Evolutionary conservation across 2,113 vertebrate genomes (phyloP).

Genomic region (Choloepus hoffmanni): DNA sequence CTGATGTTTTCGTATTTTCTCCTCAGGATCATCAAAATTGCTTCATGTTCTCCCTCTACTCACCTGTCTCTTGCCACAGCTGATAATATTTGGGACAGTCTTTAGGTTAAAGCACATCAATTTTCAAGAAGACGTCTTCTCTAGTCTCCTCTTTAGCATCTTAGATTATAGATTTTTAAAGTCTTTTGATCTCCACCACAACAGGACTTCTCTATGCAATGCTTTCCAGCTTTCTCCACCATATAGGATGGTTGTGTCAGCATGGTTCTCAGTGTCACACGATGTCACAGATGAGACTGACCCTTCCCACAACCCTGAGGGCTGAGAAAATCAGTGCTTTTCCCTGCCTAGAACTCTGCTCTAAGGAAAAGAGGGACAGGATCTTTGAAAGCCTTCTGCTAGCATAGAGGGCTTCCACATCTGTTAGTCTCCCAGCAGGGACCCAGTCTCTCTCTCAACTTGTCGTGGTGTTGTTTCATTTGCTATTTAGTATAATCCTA

Average conservation of each 20-base stretch:
- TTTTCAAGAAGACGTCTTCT: background rate
- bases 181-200: background rate
- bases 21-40: background rate
- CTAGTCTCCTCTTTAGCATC: background rate
- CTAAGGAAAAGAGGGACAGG: background rate
- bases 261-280: background rate
- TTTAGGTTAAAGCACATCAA: background rate
- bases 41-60: background rate
- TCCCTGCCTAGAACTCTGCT: background rate
- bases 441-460: background rate
- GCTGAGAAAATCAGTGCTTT: background rate
- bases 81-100: background rate
- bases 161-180: background rate
- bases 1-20: conserved; percentile 64
- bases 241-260: too few species aligned
- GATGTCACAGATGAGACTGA: background rate
- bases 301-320: too few species aligned
- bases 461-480: background rate
- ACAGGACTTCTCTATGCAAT: background rate
- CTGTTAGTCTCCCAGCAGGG: too few species aligned
- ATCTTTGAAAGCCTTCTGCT: background rate
- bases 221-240: background rate
- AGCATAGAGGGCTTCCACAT: background rate
- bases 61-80: background rate
- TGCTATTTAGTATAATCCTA: background rate